Evolutionary conservation across 92 coral and sea anemone genomes (phyloP).

Genomic region (Parazoanthus atlanticus): DNA sequence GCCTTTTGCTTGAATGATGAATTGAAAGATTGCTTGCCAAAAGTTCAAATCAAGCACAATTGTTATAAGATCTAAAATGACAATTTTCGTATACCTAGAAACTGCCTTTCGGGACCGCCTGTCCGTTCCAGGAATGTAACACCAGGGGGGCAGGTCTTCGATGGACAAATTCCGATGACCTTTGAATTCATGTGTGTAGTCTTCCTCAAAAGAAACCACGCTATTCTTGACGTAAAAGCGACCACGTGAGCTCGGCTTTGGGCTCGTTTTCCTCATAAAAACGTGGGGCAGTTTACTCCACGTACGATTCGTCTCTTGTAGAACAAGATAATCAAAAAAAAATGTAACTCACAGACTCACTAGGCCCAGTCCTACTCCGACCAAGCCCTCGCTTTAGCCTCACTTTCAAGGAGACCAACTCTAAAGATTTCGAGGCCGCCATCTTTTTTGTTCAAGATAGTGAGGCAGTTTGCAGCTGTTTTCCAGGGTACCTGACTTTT

Average conservation of each 20-base stretch:
- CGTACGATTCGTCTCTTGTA: neutral
- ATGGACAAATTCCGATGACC: conserved; percentile 88
- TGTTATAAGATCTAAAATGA: neutral
- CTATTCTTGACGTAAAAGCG: conserved; percentile 67
- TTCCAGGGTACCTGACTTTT: conserved; percentile 56
- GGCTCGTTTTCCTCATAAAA: conserved; percentile 31
- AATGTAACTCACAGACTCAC: neutral
- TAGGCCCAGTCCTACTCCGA: conserved; percentile 19
- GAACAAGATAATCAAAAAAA: no score
- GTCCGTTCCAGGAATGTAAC: conserved; percentile 91
- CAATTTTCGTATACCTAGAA: conserved; percentile 61
- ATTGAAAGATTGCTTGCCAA: neutral
- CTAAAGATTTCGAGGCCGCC: conserved; percentile 80
- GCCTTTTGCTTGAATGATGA: no score
- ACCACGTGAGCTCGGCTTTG: conserved; percentile 26
- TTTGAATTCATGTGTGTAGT: conserved; percentile 83
- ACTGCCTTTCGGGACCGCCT: conserved; percentile 90
- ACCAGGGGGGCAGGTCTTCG: conserved; percentile 93
- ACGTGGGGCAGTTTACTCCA: neutral
- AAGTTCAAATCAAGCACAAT: neutral
- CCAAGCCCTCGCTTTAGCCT: conserved; percentile 74
- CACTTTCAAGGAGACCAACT: conserved; percentile 65
- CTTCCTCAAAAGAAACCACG: conserved; percentile 87
- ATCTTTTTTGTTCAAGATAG: conserved; percentile 64
- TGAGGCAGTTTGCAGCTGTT: conserved; percentile 56